Base-by-base conservation (phyloP, 2,888 invertebrate genomes). In the Dryococelus australis region DNA sequence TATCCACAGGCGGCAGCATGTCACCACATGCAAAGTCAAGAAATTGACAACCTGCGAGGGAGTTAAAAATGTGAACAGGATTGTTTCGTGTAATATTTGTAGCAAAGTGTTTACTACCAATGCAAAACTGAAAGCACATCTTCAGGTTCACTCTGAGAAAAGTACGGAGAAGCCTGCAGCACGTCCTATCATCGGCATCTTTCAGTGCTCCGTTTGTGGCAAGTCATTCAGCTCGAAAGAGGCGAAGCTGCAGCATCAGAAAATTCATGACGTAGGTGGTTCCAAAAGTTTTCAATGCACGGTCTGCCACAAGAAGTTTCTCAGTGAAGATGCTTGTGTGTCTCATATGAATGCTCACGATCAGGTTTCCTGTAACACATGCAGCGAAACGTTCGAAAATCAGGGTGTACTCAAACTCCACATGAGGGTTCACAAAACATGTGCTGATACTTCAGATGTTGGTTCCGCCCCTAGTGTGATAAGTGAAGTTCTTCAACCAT, bases 221-320 rank as follows among this genome's bases (percentile, higher is more conserved):
- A 83, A 83, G 35, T 28, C 83, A 5, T 83, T 83, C 83, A 83
- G 83, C 43, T 83, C 83, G 4, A 83, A 83, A 43, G 27, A 27
- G 13, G 83, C 28, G 5, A 35, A 43, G 83, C 20, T 43, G 28
- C 83, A 24, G 13, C 83, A 83, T 43, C 83, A 83, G 83, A 83
- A 28, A 16, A 28, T 12, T 16, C 28, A 28, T 9, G 28, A 12
- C 20, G 20, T 28, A 12, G 83, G 83, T 16, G 8, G 0, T 28
- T 26, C 5, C 28, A 28, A 28, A 20, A n/a, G 43, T 20, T 83
- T 35, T 9, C 0, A 6, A 0, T 83, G 83, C 24, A 28, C 8
- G 24, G 35, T 83, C 28, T 83, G 83, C 43, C 13, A 43, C 16
- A 28, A 28, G 83, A 83, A 83, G 28, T 20, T 83, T 10, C 6